Evolutionary conservation across 2,113 vertebrate genomes (phyloP).

Genomic region (Ammodytes dubius): DNA sequence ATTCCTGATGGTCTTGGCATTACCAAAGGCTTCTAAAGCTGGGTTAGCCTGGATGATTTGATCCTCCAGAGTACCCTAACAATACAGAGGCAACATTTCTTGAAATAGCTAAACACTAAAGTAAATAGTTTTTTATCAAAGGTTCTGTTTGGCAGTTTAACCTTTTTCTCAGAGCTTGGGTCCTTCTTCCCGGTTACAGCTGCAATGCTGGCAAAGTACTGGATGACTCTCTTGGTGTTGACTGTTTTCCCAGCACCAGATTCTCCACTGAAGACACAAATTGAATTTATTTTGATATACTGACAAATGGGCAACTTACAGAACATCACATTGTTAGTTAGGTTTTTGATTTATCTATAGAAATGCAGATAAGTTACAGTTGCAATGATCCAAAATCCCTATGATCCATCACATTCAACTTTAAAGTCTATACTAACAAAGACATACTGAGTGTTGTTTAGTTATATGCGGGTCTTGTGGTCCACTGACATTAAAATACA

Average conservation of each 20-base stretch:
- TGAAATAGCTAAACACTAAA: constrained; percentile 19
- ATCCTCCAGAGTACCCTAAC: constrained; percentile 89
- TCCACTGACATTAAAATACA: neutral
- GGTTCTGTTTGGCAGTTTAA: constrained; percentile 31
- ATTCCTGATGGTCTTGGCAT: constrained; percentile 92
- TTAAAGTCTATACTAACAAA: neutral
- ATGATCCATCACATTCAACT: neutral
- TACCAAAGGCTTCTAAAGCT: constrained; percentile 89
- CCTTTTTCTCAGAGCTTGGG: constrained; percentile 86
- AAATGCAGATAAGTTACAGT: neutral
- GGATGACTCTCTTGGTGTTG: constrained; percentile 94
- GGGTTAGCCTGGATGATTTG: constrained; percentile 91
- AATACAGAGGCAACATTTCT: constrained; percentile 73
- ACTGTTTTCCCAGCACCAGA: constrained; percentile 96
- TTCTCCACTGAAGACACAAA: constrained; percentile 87
- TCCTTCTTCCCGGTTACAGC: constrained; percentile 90
- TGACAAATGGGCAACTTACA: neutral
- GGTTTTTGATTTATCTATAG: neutral
- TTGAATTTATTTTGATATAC: neutral
- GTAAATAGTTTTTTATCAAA: neutral
- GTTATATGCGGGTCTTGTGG: neutral
- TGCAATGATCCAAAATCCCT: too few species aligned
- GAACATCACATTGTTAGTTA: neutral
- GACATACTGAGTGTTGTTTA: neutral
- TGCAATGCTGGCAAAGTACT: constrained; percentile 94